phyloP scores from a whole-genome alignment of 2,888 invertebrate species.

The Tenodera sinensis region DNA sequence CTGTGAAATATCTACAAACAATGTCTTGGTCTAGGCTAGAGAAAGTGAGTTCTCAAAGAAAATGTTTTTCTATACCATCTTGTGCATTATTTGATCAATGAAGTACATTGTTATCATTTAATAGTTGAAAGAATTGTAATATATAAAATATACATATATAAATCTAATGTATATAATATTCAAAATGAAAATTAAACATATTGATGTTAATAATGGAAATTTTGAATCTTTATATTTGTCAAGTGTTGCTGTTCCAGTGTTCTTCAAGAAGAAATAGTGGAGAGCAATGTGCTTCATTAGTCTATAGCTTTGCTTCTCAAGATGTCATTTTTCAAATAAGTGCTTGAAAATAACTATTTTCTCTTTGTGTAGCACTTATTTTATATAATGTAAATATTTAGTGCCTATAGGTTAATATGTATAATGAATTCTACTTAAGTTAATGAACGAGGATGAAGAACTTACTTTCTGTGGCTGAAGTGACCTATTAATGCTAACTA shows the following conservation, averaged over 20 bases:
- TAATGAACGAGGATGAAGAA: neutral
- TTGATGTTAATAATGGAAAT: conserved; percentile 7
- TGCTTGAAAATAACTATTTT: neutral
- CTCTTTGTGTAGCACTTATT: neutral
- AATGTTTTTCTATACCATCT: neutral
- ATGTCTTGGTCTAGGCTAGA: neutral
- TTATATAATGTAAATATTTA: neutral
- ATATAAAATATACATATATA: conserved; percentile 2
- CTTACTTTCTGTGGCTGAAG: neutral
- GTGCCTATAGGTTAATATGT: neutral
- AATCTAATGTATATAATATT: conserved; percentile 6
- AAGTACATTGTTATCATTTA: neutral
- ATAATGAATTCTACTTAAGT: neutral
- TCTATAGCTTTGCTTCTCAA: neutral
- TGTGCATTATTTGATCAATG: neutral
- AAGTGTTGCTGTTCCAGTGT: conserved; percentile 5
- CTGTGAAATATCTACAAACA: conserved; percentile 14
- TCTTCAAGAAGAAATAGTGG: neutral
- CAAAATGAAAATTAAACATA: neutral
- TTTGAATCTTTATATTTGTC: conserved; percentile 16
- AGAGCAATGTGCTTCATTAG: neutral
- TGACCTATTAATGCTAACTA: neutral
- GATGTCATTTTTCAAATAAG: neutral
- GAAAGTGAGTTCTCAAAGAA: neutral
- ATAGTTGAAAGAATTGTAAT: conserved; percentile 9